Evolutionary conservation across 2,113 vertebrate genomes (phyloP).

Genomic region (Dipodomys merriami): DNA sequence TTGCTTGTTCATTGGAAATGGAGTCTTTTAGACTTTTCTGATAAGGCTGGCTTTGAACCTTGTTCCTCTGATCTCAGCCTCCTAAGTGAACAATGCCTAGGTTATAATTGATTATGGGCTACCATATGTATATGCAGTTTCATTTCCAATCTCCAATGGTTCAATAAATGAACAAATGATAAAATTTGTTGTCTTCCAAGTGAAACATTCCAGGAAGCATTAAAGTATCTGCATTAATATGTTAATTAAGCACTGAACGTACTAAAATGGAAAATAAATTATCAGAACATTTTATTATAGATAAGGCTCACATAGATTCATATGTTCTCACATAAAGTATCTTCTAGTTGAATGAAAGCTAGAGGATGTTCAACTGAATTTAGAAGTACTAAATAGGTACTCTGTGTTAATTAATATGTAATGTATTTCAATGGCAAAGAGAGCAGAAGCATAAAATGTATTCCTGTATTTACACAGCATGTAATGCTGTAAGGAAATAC

Average conservation of each 20-base stretch:
- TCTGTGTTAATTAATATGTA: not conserved
- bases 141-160: not conserved
- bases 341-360: not conserved
- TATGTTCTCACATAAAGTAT: not conserved
- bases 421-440: not conserved
- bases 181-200: too few relatives aligned
- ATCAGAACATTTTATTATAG: constrained; percentile 1
- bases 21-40: too few relatives aligned
- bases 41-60: too few relatives aligned
- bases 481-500: not conserved
- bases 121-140: not conserved
- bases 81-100: too few relatives aligned
- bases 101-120: too few relatives aligned
- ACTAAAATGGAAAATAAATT: not conserved
- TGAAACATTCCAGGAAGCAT: not conserved
- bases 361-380: not conserved
- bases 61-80: too few relatives aligned
- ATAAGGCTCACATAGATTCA: not conserved
- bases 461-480: not conserved
- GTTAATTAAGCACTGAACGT: not conserved
- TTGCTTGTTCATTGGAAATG: too few relatives aligned
- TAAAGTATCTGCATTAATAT: not conserved
- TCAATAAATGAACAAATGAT: constrained; percentile 2
- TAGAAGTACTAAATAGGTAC: not conserved
- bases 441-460: not conserved